Conservation (phyloP, 2,888 invertebrate species). For the Megalurothrips usitatus region DNA sequence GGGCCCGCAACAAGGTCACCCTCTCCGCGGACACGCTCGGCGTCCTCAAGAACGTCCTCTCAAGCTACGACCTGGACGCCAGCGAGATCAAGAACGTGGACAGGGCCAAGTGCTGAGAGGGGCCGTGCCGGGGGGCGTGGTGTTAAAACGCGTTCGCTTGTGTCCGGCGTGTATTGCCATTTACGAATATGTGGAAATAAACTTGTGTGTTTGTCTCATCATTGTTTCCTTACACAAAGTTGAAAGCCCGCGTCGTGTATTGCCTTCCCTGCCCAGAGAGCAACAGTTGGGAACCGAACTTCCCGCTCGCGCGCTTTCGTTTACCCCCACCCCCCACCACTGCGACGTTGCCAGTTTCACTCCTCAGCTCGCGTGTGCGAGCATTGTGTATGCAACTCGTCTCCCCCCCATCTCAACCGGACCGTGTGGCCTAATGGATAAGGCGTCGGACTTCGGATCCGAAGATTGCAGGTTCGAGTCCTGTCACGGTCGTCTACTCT, state of each 20-base stretch:
- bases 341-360: neutral
- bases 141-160: too few relatives aligned
- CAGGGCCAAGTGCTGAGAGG: constrained; percentile 32
- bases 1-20: constrained; percentile 32
- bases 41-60: constrained; percentile 34
- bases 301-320: constrained; percentile 9
- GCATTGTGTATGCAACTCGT: neutral
- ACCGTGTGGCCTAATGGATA: constrained; percentile 62
- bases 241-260: neutral
- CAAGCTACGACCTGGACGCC: constrained; percentile 34
- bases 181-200: too few relatives aligned
- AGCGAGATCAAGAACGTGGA: constrained; percentile 33
- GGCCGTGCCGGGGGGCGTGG: too few relatives aligned
- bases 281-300: neutral
- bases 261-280: neutral
- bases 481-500: constrained; percentile 58
- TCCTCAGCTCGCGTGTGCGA: neutral
- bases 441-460: constrained; percentile 69
- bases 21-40: constrained; percentile 33
- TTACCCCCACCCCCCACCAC: neutral
- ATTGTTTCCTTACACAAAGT: too few relatives aligned
- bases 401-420: constrained; percentile 14
- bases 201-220: too few relatives aligned
- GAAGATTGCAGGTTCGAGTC: constrained; percentile 70
- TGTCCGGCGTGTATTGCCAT: too few relatives aligned